Base-by-base conservation (phyloP, 2,888 invertebrate species). In the Portevinia maculata region DNA sequence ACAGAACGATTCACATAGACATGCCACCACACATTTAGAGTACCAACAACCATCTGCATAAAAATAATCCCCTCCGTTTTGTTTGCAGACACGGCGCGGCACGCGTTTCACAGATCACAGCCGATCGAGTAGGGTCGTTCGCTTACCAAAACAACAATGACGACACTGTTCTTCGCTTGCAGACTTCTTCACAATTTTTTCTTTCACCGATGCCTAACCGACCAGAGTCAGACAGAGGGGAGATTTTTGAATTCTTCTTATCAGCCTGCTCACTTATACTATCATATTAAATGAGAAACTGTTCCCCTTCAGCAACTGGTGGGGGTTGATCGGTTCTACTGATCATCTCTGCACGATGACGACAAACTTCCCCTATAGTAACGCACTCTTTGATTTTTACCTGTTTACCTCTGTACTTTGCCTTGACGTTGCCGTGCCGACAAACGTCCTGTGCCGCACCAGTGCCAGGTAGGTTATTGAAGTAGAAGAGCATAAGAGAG, bases 351-450 rank as follows among this genome's bases (percentile, higher is more conserved):
- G 53, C n/a, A n/a, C 70, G 57, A 44, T 24, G 59, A 53, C 28
- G 19, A 60, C 70, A n/a, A 53, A 70, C 76, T 81, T 81, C 81
- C 81, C 81, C 81, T 81, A 24, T 46, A 60, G 9, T 9, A 44
- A 50, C 32, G 48, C 76, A 62, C 78, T 78, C 83, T 83, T 83
- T 73, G 60, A 75, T 74, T 75, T 74, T 81, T 79, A 83, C 78
- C 83, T 83, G 83, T 57, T 65, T 39, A 44, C 44, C 21, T 19
- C 11, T 44, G 24, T 24, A 5, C 24, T 24, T 24, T 24, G 24
- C 24, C 24, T 24, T 24, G 24, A 24, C 24, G 24, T 24, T 24
- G 24, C 24, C 24, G 24, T 24, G 13, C 41, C 59, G 46, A 53
- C 24, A 34, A 13, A n/a, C 1, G 13, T 11, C n/a, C 37, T 7